These are phyloP conservation scores for Microchrysa polita DNA, from an alignment of 2,888 invertebrate genomes.

Conservation along the genomic window DNA sequence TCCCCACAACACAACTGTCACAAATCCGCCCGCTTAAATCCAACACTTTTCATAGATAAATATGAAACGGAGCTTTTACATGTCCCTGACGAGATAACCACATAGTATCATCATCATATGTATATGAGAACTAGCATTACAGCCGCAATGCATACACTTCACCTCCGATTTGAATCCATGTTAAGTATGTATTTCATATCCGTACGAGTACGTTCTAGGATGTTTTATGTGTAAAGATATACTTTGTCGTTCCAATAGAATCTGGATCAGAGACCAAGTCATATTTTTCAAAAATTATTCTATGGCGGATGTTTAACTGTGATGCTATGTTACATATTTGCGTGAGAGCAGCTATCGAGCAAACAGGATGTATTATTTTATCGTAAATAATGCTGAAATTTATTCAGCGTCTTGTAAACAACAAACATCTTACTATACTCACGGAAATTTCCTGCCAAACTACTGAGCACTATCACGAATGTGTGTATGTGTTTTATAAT, in stretches of 20 bases:
- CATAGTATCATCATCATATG: too few species aligned
- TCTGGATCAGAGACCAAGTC: background rate
- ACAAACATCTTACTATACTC: background rate
- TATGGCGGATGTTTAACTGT: background rate
- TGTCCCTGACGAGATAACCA: conserved; percentile 9
- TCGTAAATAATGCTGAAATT: background rate
- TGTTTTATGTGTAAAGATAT: background rate
- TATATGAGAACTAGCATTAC: background rate
- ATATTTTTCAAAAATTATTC: conserved; percentile 8
- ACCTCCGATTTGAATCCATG: background rate
- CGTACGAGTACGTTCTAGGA: background rate
- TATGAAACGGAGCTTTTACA: conserved; percentile 5
- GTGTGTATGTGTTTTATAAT: background rate
- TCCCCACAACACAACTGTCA: too few species aligned
- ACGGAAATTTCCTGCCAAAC: background rate
- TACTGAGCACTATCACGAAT: background rate
- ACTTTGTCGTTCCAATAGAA: background rate
- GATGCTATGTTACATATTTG: background rate
- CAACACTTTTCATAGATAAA: background rate
- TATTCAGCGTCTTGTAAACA: background rate
- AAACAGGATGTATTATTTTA: background rate
- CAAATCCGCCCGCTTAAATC: background rate
- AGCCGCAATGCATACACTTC: conserved; percentile 23
- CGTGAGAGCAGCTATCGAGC: background rate
- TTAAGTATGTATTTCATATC: conserved; percentile 11